A percentile compares a stretch with the other conserved stretches of the same genome.
Conservation (phyloP, 1,140 invertebrate genomes). For the Euschistus heros region DNA sequence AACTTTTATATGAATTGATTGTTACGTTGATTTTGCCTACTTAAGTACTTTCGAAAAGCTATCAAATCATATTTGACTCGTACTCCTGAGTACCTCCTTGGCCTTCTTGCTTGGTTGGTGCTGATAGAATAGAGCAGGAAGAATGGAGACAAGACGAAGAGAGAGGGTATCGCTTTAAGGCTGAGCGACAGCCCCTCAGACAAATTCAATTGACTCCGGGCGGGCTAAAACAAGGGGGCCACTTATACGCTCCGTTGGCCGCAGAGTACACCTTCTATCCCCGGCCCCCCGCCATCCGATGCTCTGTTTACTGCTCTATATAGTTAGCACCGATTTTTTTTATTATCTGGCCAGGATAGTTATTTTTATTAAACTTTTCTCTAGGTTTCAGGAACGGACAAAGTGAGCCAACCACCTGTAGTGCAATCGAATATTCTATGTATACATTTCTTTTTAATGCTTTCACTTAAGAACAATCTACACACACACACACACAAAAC, state of each 20-base stretch:
- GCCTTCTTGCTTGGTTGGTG: not conserved
- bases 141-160: not conserved
- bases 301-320: not conserved
- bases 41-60: no score
- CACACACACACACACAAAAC: no score
- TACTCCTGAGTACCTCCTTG: not conserved
- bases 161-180: not conserved
- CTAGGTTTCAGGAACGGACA: no score
- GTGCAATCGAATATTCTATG: not conserved
- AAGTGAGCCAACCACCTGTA: not conserved
- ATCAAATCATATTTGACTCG: not conserved
- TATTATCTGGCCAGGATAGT: no score
- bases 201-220: no score
- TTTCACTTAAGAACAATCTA: no score
- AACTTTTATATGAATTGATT: no score
- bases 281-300: not conserved
- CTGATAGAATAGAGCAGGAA: not conserved
- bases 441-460: no score
- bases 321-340: no score
- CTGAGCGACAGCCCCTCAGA: not conserved
- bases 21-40: no score
- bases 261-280: not conserved
- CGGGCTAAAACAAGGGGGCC: not conserved
- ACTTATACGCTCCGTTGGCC: slow-evolving; percentile 10
- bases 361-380: no score